Conservation (phyloP, 2,888 invertebrate species). For the Lycia hirtaria region DNA sequence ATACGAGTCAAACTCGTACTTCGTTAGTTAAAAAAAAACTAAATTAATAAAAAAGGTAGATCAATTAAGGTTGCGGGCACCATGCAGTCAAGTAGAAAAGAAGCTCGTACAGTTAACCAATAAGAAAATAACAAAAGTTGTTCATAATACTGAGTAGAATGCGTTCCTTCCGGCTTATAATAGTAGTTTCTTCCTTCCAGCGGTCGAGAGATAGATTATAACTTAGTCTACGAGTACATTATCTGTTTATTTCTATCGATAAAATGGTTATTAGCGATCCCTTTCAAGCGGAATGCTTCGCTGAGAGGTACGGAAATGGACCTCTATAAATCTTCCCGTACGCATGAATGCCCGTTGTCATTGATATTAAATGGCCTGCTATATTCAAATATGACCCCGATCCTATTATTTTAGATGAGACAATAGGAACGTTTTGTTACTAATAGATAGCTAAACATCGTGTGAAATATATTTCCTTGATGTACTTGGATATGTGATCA, state of each 20-base stretch:
- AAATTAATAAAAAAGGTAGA: no score
- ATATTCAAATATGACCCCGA: constrained; percentile 11
- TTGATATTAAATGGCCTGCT: constrained; percentile 23
- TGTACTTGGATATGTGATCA: no score
- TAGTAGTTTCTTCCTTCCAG: neutral
- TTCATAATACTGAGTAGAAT: no score
- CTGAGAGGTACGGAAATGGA: constrained; percentile 25
- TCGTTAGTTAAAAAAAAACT: no score
- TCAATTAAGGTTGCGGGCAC: no score
- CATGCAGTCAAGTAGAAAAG: no score
- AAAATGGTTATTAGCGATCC: constrained; percentile 31
- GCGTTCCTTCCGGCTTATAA: no score
- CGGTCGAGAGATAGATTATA: neutral
- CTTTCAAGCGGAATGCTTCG: constrained; percentile 13
- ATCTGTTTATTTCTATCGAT: constrained; percentile 37
- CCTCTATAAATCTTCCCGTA: constrained; percentile 26
- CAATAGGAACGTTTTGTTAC: neutral
- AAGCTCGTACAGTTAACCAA: no score
- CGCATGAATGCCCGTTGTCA: constrained; percentile 17
- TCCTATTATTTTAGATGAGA: no score
- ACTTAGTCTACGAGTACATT: constrained; percentile 9
- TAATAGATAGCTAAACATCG: neutral
- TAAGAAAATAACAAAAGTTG: no score
- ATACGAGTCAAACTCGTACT: no score
- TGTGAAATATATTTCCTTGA: no score